Evolutionary conservation across 2,888 invertebrate species (phyloP).

Genomic region (Corythucha ciliata): DNA sequence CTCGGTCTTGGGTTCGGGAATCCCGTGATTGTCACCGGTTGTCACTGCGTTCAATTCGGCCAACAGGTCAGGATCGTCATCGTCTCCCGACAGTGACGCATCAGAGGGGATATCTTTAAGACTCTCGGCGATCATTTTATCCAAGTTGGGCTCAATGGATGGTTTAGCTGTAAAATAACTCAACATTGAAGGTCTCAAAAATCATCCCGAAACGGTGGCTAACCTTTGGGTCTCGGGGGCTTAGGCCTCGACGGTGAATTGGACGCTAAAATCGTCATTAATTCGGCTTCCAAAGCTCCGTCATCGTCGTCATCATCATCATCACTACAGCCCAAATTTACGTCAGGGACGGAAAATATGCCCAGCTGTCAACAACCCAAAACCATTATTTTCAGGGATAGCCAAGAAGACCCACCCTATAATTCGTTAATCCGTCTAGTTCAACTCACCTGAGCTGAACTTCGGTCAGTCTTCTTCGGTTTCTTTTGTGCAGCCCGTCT

Average conservation of each 20-base stretch:
- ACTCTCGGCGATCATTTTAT: slow-evolving; percentile 68
- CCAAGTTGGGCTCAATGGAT: slow-evolving; percentile 52
- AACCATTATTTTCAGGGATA: no score
- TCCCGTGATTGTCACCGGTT: no score
- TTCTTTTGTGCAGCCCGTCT: no score
- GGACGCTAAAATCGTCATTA: slow-evolving; percentile 40
- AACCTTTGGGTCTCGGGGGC: slow-evolving; percentile 36
- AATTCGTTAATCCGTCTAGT: no score
- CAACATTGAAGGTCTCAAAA: neutral
- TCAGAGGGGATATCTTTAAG: slow-evolving; percentile 67
- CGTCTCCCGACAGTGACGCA: slow-evolving; percentile 59
- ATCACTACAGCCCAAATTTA: slow-evolving; percentile 51
- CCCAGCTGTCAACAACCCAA: no score
- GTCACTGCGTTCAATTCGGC: slow-evolving; percentile 52
- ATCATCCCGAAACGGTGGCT: neutral
- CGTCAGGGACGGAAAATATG: slow-evolving; percentile 58
- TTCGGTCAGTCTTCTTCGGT: no score
- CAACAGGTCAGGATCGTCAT: slow-evolving; percentile 74
- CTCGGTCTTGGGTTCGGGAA: slow-evolving; percentile 34
- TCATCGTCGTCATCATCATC: slow-evolving; percentile 56
- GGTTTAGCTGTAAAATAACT: slow-evolving; percentile 38
- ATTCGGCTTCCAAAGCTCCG: slow-evolving; percentile 77
- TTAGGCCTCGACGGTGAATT: slow-evolving; percentile 9
- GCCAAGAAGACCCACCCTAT: no score
- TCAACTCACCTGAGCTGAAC: no score